Evolutionary conservation across 2,888 invertebrate genomes (phyloP).

Genomic region (Ennomos quercinarius): DNA sequence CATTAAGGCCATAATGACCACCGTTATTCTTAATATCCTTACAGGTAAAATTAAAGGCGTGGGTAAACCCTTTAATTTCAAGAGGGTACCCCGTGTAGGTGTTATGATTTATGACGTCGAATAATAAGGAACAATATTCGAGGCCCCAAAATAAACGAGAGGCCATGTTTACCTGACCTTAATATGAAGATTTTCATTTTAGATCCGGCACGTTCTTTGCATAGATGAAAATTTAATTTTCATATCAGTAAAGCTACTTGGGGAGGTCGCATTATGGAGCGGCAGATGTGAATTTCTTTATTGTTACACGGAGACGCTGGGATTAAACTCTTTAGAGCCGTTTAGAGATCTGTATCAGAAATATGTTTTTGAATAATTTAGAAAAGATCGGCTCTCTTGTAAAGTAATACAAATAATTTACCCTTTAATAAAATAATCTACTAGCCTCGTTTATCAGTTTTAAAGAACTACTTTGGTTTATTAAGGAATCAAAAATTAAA

Average conservation of each 20-base stretch:
- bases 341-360: conserved; percentile 1
- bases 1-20: conserved; percentile 36
- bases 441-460: too few relatives aligned
- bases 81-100: conserved; percentile 44
- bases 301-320: conserved; percentile 20
- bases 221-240: conserved; percentile 69
- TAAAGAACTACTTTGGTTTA: too few relatives aligned
- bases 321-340: conserved; percentile 27
- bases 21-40: conserved; percentile 34
- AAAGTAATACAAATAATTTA: too few relatives aligned
- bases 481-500: too few relatives aligned
- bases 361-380: too few relatives aligned
- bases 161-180: conserved; percentile 69
- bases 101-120: conserved; percentile 67
- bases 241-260: conserved; percentile 49
- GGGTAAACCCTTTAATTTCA: conserved; percentile 30
- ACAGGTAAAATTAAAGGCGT: conserved; percentile 41
- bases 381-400: too few relatives aligned
- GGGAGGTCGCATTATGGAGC: conserved; percentile 19
- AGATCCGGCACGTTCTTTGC: conserved; percentile 63
- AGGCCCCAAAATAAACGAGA: conserved; percentile 60
- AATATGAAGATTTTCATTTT: conserved; percentile 74
- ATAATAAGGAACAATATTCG: conserved; percentile 69
- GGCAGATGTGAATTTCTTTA: conserved; percentile 32
- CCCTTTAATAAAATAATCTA: too few relatives aligned